Conservation (phyloP, 2,113 vertebrate genomes). For the Manacus vitellinus region DNA sequence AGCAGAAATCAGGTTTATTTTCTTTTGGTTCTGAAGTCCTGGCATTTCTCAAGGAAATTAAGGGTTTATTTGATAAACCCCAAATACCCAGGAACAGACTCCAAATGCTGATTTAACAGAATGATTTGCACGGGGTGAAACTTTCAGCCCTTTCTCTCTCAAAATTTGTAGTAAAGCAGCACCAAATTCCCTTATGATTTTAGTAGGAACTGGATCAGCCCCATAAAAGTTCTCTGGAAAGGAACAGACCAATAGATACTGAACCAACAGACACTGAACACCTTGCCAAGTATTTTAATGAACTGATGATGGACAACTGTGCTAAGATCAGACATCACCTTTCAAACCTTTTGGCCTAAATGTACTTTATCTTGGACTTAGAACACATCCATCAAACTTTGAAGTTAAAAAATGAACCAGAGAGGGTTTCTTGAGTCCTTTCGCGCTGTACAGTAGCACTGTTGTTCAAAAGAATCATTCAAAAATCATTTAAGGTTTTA, state of each 20-base stretch:
- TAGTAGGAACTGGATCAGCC: background rate
- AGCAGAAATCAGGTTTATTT: slow-evolving; percentile 19
- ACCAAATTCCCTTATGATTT: background rate
- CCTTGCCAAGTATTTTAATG: slow-evolving; percentile 9
- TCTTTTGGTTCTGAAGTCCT: background rate
- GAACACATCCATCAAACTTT: background rate
- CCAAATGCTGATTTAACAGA: background rate
- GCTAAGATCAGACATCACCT: background rate
- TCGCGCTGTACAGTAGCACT: background rate
- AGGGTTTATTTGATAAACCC: slow-evolving; percentile 19
- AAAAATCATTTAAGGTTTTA: slow-evolving; percentile 17
- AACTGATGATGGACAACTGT: slow-evolving; percentile 8
- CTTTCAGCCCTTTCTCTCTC: background rate
- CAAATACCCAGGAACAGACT: background rate
- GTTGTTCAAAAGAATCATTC: slow-evolving; percentile 13
- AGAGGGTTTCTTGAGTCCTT: background rate
- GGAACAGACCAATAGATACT: background rate
- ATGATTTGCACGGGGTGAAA: background rate
- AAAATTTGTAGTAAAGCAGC: background rate
- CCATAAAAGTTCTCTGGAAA: background rate
- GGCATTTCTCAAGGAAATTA: background rate
- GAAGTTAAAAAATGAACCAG: background rate
- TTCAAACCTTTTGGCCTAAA: slow-evolving; percentile 34
- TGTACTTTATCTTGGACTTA: slow-evolving; percentile 45
- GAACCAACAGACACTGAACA: background rate